Evolutionary conservation across 2,888 invertebrate genomes (phyloP).

Genomic region (Urechis unicinctus): DNA sequence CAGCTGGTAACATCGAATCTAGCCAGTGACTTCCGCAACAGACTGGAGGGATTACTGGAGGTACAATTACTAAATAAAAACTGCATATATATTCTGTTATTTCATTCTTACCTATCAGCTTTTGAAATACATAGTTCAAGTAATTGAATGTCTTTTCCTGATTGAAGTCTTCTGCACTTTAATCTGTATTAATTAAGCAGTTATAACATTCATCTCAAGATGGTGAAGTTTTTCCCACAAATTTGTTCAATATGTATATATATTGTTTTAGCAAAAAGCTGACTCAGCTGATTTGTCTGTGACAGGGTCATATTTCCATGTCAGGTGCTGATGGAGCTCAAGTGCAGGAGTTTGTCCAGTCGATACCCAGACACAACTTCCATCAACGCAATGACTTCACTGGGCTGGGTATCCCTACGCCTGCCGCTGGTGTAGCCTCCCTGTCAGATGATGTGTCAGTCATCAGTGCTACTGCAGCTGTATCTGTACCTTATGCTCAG

Average conservation of each 20-base stretch:
- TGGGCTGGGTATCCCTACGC: slow-evolving; percentile 32
- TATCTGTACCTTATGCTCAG: slow-evolving; percentile 40
- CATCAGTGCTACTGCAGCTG: slow-evolving; percentile 43
- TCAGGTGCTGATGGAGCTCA: slow-evolving; percentile 33
- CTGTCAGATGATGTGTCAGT: slow-evolving; percentile 41
- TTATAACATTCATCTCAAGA: no score
- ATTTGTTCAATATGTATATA: not conserved
- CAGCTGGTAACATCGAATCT: slow-evolving; percentile 43
- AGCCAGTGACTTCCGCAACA: slow-evolving; percentile 38
- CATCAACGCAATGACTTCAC: slow-evolving; percentile 43
- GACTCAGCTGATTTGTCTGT: no score
- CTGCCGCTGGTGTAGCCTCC: slow-evolving; percentile 14
- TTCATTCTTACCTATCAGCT: no score
- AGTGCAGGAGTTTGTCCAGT: slow-evolving; percentile 34
- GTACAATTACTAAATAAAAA: no score
- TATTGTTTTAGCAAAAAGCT: no score
- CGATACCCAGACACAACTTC: slow-evolving; percentile 28
- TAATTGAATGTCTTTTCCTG: no score
- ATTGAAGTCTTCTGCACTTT: no score
- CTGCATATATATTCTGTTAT: no score
- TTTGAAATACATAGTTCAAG: no score
- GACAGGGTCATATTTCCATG: slow-evolving; percentile 28
- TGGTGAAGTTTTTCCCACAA: not conserved
- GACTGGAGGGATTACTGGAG: slow-evolving; percentile 36
- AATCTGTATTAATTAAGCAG: no score